phyloP scores from a whole-genome alignment of 2,113 vertebrate genomes.

The Pitta sordida region DNA sequence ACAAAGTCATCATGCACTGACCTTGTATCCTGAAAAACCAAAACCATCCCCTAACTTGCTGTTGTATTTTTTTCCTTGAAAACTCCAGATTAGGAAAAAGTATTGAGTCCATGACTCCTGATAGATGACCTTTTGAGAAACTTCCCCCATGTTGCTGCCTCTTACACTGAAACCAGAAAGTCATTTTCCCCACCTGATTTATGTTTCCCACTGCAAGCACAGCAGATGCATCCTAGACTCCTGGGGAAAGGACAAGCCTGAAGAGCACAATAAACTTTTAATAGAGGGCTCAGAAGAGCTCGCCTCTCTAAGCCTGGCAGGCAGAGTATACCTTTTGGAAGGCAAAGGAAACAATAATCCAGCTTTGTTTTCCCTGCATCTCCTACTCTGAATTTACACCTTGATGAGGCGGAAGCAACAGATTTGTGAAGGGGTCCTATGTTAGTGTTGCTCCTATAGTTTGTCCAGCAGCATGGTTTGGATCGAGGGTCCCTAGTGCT shows the following conservation, averaged over 20 bases:
- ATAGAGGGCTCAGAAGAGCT: not conserved
- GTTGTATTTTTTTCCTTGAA: not conserved
- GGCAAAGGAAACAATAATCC: not conserved
- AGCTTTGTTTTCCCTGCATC: not conserved
- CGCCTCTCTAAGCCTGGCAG: not conserved
- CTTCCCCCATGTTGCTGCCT: not conserved
- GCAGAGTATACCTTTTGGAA: not conserved
- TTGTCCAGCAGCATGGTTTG: not conserved
- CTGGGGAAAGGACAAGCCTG: conserved; percentile 1
- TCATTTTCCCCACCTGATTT: not conserved
- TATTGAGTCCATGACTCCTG: not conserved
- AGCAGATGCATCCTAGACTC: not conserved
- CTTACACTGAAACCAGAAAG: not conserved
- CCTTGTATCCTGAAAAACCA: not conserved
- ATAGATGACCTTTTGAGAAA: conserved; percentile 14
- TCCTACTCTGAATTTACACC: not conserved
- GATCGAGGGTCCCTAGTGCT: not conserved
- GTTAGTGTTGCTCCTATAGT: not conserved
- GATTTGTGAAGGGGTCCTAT: not conserved
- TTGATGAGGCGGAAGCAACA: not conserved
- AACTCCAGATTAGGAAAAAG: not conserved
- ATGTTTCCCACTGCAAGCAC: not conserved
- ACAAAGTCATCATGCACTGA: not conserved
- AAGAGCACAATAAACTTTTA: not conserved
- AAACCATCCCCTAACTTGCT: not conserved